These are phyloP conservation scores for Eulemur coronatus DNA, from an alignment of 2,797 vertebrate species.

Conservation along the genomic window DNA sequence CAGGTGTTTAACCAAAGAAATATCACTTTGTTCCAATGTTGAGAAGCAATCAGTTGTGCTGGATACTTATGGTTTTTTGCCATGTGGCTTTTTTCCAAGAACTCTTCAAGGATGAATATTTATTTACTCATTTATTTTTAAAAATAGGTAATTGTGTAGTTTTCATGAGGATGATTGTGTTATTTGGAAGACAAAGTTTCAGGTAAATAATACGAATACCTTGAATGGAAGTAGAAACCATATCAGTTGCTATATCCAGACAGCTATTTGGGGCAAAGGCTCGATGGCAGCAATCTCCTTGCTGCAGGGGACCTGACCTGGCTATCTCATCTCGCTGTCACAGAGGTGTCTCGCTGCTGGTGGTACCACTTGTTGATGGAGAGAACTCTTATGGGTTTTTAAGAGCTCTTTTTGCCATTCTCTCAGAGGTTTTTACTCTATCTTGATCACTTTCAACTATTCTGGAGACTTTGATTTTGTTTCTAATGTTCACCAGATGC, in stretches of 20 bases:
- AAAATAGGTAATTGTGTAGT: background rate
- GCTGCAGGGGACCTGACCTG: background rate
- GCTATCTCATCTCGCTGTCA: background rate
- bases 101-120: background rate
- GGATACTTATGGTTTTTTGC: background rate
- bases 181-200: background rate
- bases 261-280: background rate
- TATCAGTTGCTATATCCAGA: background rate
- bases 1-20: background rate
- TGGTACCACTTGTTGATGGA: background rate
- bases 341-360: background rate
- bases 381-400: background rate
- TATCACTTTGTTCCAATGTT: background rate
- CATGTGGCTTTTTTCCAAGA: background rate
- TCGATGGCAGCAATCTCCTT: background rate
- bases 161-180: slow-evolving; percentile 23
- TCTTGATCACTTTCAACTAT: background rate
- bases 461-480: background rate
- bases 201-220: background rate
- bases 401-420: background rate
- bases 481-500: slow-evolving; percentile 51
- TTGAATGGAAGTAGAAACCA: background rate
- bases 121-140: background rate
- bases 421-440: background rate
- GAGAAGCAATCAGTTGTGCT: slow-evolving; percentile 4